phyloP scores from a whole-genome alignment of 2,797 vertebrate species.

The Karalla daura region DNA sequence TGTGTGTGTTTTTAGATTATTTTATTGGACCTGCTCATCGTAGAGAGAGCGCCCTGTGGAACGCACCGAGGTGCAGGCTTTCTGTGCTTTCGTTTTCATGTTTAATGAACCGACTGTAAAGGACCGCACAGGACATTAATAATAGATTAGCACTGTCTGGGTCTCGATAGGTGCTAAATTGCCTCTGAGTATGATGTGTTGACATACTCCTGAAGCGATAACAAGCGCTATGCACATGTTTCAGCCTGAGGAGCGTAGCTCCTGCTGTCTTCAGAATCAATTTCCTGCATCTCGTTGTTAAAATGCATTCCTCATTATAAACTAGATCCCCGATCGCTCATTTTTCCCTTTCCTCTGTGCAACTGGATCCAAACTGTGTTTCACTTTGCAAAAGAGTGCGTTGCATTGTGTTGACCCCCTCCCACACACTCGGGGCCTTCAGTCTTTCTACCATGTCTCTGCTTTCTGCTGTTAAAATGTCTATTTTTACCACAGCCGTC shows the following conservation, averaged over 20 bases:
- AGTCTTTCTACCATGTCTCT: neutral
- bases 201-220: slow-evolving; percentile 65
- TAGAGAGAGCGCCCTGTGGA: slow-evolving; percentile 4
- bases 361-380: neutral
- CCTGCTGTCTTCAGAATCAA: slow-evolving; percentile 35
- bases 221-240: slow-evolving; percentile 17
- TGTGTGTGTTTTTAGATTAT: neutral
- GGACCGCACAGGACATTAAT: slow-evolving; percentile 63
- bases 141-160: slow-evolving; percentile 70
- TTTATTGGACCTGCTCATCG: slow-evolving; percentile 8
- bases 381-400: neutral
- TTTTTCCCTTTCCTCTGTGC: slow-evolving; percentile 9
- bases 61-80: slow-evolving; percentile 26
- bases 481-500: neutral
- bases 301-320: slow-evolving; percentile 18
- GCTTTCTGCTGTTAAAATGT: neutral
- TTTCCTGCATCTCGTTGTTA: slow-evolving; percentile 42
- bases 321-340: slow-evolving; percentile 12
- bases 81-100: slow-evolving; percentile 49
- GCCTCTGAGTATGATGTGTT: slow-evolving; percentile 65
- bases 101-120: slow-evolving; percentile 63
- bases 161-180: slow-evolving; percentile 58
- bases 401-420: slow-evolving; percentile 4
- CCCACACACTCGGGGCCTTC: slow-evolving; percentile 12
- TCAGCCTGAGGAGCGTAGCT: slow-evolving; percentile 28